Base-by-base conservation (phyloP, 2,888 invertebrate genomes). In the Eulithis prunata region DNA sequence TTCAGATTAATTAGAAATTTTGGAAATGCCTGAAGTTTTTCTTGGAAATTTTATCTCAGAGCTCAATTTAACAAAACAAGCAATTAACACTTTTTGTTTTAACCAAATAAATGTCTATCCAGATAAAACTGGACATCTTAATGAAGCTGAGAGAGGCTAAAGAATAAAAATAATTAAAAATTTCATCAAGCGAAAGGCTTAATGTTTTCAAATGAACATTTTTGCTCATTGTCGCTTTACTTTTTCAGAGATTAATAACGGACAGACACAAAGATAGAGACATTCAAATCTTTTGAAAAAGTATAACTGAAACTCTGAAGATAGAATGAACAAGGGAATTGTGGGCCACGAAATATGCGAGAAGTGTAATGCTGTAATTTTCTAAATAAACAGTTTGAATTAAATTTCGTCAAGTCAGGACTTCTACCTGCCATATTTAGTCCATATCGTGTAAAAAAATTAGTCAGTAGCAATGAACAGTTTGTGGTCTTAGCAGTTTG, bases 231-330 rank as follows among this genome's bases (percentile, higher is more conserved):
- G 88, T 87, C 85, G 81, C 76, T 78, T 67, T 68, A 79, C 78
- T 82, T 79, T 87, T 86, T 88, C 80, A 83, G 79, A 87, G 90
- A 89, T 91, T 91, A 90, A 91, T 91, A 90, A 88, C 80, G 78
- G 71, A 77, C 80, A 77, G 83, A 82, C 81, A 85, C 85, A 86
- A 85, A 84, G 88, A 90, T 87, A 88, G 82, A 85, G 89, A 88
- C 87, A 84, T 87, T 87, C 87, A 86, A 89, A 86, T 82, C 82
- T 86, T 86, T 82, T 81, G 80, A 81, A 84, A 86, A 88, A 86
- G 86, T 84, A 83, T 82, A 83, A 78, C 79, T 75, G 76, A 76
- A 63, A 62, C 53, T 64, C 54, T 52, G 43, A 60, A 87, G 82
- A 85, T 83, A 86, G 86, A 89, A 89, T 84, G 86, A 88, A 82